A percentile compares a stretch with the other conserved stretches of the same genome.
These are phyloP conservation scores for Coilia nasus DNA, from an alignment of 2,797 vertebrate genomes.

Conservation along the genomic window DNA sequence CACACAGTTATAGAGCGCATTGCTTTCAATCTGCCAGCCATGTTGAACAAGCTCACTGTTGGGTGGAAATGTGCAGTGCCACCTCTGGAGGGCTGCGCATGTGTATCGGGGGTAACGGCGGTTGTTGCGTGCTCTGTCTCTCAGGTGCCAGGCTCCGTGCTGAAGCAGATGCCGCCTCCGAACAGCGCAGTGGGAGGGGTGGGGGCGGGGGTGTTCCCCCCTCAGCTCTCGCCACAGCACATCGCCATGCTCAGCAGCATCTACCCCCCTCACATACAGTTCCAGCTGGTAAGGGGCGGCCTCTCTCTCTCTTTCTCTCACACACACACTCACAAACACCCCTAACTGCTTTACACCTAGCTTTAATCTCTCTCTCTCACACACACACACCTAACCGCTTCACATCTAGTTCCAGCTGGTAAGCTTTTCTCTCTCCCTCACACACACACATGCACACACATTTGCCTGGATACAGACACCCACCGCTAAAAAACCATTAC, in stretches of 20 bases:
- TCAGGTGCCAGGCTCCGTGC: constrained; percentile 94
- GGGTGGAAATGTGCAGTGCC: background rate
- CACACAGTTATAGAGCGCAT: too few relatives aligned
- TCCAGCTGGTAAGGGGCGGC: constrained; percentile 84
- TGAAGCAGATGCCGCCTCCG: constrained; percentile 96
- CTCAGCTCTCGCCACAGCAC: constrained; percentile 97
- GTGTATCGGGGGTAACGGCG: background rate
- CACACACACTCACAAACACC: too few relatives aligned
- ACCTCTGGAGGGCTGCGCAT: background rate
- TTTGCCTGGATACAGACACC: background rate
- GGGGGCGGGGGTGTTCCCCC: constrained; percentile 79
- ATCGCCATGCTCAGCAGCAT: constrained; percentile 99
- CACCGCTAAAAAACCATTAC: background rate
- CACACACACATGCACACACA: background rate
- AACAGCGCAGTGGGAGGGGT: constrained; percentile 77
- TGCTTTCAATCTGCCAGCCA: too few relatives aligned
- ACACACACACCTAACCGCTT: too few relatives aligned
- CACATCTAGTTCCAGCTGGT: too few relatives aligned
- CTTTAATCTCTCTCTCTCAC: background rate
- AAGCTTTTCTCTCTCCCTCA: background rate
- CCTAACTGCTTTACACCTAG: too few relatives aligned
- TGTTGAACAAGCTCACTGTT: too few relatives aligned
- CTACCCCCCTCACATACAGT: constrained; percentile 95
- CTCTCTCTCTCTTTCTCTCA: too few relatives aligned
- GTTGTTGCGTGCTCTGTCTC: constrained; percentile 22